Percentiles rank a stretch among this genome's conserved stretches.
Evolutionary conservation across 2,797 vertebrate species (phyloP).

Genomic region (Coreius guichenoti): DNA sequence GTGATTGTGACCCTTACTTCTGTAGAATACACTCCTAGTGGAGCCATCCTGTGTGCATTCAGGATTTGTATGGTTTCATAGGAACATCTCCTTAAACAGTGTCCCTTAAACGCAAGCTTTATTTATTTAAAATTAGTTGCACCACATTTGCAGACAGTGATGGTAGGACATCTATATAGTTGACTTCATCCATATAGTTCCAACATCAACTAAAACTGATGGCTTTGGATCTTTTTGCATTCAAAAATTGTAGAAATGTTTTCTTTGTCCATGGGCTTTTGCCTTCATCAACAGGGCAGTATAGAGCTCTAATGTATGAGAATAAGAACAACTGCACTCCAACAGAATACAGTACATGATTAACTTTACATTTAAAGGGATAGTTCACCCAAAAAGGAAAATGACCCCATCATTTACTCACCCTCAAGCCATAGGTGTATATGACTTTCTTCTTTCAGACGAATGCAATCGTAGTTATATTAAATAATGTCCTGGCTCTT

Average conservation of each 20-base stretch:
- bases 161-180: background rate
- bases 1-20: constrained; percentile 56
- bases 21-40: background rate
- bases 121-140: background rate
- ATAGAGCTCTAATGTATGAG: background rate
- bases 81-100: background rate
- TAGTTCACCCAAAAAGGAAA: too few species aligned
- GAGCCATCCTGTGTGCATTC: background rate
- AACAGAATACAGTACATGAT: background rate
- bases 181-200: background rate
- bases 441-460: too few species aligned
- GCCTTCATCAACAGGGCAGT: background rate
- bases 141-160: background rate
- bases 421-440: too few species aligned
- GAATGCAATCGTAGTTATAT: too few species aligned
- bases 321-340: background rate
- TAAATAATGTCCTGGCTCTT: too few species aligned
- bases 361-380: background rate
- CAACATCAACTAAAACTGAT: background rate
- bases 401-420: too few species aligned
- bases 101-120: background rate
- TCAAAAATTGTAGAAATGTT: background rate
- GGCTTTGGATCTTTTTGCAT: background rate
- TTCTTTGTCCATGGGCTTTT: background rate
- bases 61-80: background rate